Evolutionary conservation across 2,113 vertebrate species (phyloP), one percentile per base, ranked within the genome.

Genomic region (Microtus montanus): DNA sequence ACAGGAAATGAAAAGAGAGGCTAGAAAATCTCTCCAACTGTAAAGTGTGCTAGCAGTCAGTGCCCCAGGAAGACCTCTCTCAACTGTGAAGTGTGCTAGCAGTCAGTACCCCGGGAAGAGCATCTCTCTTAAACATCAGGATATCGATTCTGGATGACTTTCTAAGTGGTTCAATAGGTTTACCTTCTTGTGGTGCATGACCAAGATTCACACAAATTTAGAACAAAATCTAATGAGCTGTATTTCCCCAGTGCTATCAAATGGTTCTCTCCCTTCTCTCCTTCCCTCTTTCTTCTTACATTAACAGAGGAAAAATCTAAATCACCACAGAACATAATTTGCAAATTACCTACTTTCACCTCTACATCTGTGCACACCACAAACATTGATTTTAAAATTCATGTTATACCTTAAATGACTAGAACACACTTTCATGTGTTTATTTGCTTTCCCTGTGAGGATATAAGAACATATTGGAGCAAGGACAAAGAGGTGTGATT

Each of bases 1-100:
- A 86, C 89, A 96, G 95, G 97, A 98, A 93, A 95, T 79, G 17
- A 84, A 96, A 98, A 87, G 93, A 35, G 22, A 49, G 89, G 95
- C 68, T 91, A 93, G 94, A 96, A 96, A 66, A 77, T 68, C 17
- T 58, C 54, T 58, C 54, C 54, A 20, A 58, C 17, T 89, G 77
- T 95, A 2, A 49, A 49, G 11, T 49, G 49, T 49, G 49, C 92
- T 94, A 95, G 94, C 87, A 82, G 91, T 91, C 73, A 95, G 91
- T 93, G 88, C 91, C 61, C 83, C 91, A 17, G 91, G 58, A 73
- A 96, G 68, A 86, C 14, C 3, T 54, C 52, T 54, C 52, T 15
- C 54, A 58, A 58, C 15, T 90, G 77, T 95, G 89, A 96, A 91
- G 73, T 77, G 52, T 70, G 91, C 92, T 94, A 95, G 94, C 87